These are phyloP conservation scores for Pelecanoides urinatrix DNA, from an alignment of 2,113 vertebrate species.

Conservation along the genomic window DNA sequence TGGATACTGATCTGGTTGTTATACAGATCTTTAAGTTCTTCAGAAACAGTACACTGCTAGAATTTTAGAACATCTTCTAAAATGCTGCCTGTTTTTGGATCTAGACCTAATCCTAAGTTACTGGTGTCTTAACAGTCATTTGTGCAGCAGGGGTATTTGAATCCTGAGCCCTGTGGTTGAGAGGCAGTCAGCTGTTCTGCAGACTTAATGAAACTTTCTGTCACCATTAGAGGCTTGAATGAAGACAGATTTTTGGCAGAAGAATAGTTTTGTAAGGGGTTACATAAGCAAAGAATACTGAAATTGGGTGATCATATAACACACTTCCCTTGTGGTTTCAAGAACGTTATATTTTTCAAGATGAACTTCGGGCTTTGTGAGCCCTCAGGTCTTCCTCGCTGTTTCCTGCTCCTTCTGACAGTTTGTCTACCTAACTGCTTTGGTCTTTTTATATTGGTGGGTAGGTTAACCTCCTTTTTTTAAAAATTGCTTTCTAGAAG, in stretches of 20 bases:
- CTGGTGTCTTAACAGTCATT: background rate
- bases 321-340: background rate
- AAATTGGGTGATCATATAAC: background rate
- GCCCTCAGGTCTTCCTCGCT: background rate
- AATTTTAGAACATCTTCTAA: background rate
- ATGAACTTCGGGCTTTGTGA: background rate
- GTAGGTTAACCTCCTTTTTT: background rate
- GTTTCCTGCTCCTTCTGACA: background rate
- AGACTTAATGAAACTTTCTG: conserved; percentile 3
- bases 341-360: background rate
- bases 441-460: background rate
- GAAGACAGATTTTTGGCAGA: conserved; percentile 7
- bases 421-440: background rate
- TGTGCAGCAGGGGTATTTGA: background rate
- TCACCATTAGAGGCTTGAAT: background rate
- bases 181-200: background rate
- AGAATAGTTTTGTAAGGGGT: background rate
- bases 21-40: background rate
- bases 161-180: background rate
- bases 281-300: background rate
- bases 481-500: background rate
- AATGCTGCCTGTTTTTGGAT: background rate
- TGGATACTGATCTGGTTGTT: background rate
- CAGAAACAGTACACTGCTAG: background rate
- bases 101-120: background rate